Percentiles rank a stretch among this genome's conserved stretches.
Evolutionary conservation across 2,888 invertebrate genomes (phyloP).

Genomic region (Nephrotoma flavescens): DNA sequence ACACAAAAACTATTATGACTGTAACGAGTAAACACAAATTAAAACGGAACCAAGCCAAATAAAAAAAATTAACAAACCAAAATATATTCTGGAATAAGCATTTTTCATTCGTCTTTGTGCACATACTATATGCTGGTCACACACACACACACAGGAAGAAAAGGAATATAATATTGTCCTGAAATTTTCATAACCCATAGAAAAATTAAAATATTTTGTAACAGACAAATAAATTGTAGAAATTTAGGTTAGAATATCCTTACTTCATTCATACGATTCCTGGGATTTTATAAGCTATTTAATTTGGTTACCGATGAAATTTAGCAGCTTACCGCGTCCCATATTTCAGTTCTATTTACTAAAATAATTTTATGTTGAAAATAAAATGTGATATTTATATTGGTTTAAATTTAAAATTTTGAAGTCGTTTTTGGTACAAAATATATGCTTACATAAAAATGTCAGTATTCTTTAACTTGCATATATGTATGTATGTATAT

Average conservation of each 20-base stretch:
- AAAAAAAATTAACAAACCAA: background rate
- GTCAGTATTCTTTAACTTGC: background rate
- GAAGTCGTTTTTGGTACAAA: background rate
- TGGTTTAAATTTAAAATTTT: background rate
- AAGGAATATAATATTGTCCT: background rate
- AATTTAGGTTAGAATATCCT: background rate
- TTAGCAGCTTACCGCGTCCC: background rate
- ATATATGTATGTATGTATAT: background rate
- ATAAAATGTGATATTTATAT: background rate
- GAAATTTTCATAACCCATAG: background rate
- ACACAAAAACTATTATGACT: too few relatives aligned
- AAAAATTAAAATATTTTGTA: background rate
- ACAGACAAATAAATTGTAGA: background rate
- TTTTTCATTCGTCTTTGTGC: background rate
- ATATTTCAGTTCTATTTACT: background rate
- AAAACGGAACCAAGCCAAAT: background rate
- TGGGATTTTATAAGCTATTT: background rate
- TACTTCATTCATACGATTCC: background rate
- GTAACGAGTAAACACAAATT: background rate
- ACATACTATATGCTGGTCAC: background rate
- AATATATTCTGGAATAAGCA: background rate
- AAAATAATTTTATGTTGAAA: background rate
- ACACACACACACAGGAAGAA: background rate
- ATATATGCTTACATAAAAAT: background rate
- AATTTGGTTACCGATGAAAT: background rate